These are phyloP conservation scores for Diacarnus erythraeanus DNA, from an alignment of 37 sponge, comb jelly and placozoan genomes.

Conservation along the genomic window DNA sequence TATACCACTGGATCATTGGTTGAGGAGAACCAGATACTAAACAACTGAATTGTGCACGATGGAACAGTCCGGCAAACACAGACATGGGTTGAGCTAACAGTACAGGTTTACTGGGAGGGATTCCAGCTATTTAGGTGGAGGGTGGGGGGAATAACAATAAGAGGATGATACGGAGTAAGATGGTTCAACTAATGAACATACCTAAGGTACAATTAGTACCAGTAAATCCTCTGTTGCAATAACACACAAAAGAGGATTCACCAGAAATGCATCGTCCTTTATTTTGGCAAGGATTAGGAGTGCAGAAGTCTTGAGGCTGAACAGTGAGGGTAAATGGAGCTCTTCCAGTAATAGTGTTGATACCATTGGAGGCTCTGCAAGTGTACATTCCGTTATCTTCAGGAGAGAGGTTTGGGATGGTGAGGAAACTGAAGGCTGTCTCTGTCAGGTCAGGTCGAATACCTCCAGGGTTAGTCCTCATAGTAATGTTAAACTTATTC, in stretches of 20 bases:
- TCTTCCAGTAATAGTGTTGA: neutral
- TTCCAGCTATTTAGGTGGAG: neutral
- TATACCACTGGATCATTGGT: slow-evolving; percentile 53
- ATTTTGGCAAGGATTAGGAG: slow-evolving; percentile 31
- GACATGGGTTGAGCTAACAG: neutral
- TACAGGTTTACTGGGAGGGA: neutral
- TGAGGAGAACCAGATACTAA: slow-evolving; percentile 26
- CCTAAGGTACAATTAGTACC: slow-evolving; percentile 31
- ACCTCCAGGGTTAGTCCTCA: neutral
- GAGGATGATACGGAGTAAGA: neutral
- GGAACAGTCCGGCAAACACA: neutral
- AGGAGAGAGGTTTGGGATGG: neutral
- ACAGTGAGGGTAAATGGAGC: neutral
- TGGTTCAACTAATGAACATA: neutral
- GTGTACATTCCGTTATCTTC: slow-evolving; percentile 12
- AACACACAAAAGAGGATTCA: slow-evolving; percentile 12
- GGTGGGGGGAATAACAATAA: neutral
- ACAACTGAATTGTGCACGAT: slow-evolving; percentile 30
- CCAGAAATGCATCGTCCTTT: slow-evolving; percentile 29
- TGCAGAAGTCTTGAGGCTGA: slow-evolving; percentile 8
- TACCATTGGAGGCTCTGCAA: slow-evolving; percentile 22
- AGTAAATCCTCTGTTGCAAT: slow-evolving; percentile 9
- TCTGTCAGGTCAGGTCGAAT: neutral
- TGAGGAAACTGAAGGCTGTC: slow-evolving; percentile 5
- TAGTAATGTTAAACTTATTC: neutral